Evolutionary conservation across 2,888 invertebrate genomes (phyloP).

Genomic region (Agriotes lineatus): DNA sequence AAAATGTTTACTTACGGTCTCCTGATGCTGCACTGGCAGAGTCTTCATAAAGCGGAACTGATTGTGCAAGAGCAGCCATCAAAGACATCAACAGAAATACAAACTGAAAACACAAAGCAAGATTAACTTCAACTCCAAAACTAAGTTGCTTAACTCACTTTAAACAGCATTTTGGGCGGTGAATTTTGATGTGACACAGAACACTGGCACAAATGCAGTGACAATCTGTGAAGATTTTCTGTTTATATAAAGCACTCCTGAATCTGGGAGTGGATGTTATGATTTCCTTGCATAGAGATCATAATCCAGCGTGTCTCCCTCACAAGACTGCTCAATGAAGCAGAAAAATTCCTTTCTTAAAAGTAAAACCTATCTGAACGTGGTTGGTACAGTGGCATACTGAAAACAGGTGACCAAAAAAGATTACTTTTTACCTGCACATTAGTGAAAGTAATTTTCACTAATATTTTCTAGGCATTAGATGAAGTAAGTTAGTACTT

Average conservation of each 20-base stretch:
- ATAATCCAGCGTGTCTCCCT: constrained; percentile 8
- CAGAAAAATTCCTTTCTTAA: constrained; percentile 40
- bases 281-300: constrained; percentile 5
- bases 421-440: constrained; percentile 16
- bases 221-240: not conserved
- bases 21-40: constrained; percentile 51
- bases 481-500: too few relatives aligned
- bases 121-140: not conserved
- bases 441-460: constrained; percentile 46
- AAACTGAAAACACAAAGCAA: constrained; percentile 29
- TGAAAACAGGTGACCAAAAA: constrained; percentile 1
- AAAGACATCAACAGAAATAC: constrained; percentile 27
- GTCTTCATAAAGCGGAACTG: constrained; percentile 49
- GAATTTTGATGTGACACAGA: constrained; percentile 5
- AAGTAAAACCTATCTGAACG: constrained; percentile 24
- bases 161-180: constrained; percentile 25
- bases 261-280: not conserved
- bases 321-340: constrained; percentile 14
- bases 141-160: constrained; percentile 18
- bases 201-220: constrained; percentile 9
- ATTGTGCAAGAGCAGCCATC: constrained; percentile 14
- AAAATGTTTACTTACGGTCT: constrained; percentile 49
- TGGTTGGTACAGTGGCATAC: constrained; percentile 18
- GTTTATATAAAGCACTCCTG: constrained; percentile 26
- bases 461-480: too few relatives aligned